Evolutionary conservation across 2,888 invertebrate species (phyloP), one percentile per base, ranked within the genome.

Genomic region (Coenonympha arcania): DNA sequence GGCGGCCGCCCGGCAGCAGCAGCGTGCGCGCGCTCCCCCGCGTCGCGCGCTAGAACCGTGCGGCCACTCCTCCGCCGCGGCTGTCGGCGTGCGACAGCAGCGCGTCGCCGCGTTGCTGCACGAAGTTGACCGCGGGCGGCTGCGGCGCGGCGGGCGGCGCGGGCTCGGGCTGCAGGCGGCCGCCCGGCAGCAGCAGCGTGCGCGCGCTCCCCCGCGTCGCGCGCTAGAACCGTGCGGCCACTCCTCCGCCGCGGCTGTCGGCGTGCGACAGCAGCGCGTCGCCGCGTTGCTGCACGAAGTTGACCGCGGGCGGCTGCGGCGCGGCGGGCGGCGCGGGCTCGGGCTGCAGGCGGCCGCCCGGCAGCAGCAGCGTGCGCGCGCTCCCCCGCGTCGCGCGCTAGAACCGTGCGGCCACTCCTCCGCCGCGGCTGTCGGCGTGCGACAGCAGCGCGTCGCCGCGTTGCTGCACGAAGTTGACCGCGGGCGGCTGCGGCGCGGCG

Each of bases 381-480:
- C n/a, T n/a, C n/a, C n/a, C n/a, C n/a, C n/a, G n/a, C n/a, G n/a
- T n/a, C n/a, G n/a, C n/a, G n/a, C 22, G 9, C 78, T 69, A 89
- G 73, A 90, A 92, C 63, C 91, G 85, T 48, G 89, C 90, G 37
- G 92, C 89, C 58, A 90, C 82, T 1, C 92, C n/a, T n/a, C n/a
- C n/a, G n/a, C n/a, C n/a, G n/a, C n/a, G n/a, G n/a, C n/a, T n/a
- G n/a, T n/a, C n/a, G n/a, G n/a, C n/a, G 75, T 92, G 91, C 51
- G 92, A 91, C 54, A 84, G 80, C 54, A 92, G 83, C 48, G 79
- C 82, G 75, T 92, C 92, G 50, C 81, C 89, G 18, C 76, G 66
- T 79, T 92, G 92, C 64, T 89, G 88, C 50, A 93, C 89, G 47
- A 90, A 83, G 80, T 93, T 93, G 49, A 90, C 88, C 57, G 91